phyloP scores from a whole-genome alignment of 2,797 vertebrate species.

The Emydoidea blandingii region DNA sequence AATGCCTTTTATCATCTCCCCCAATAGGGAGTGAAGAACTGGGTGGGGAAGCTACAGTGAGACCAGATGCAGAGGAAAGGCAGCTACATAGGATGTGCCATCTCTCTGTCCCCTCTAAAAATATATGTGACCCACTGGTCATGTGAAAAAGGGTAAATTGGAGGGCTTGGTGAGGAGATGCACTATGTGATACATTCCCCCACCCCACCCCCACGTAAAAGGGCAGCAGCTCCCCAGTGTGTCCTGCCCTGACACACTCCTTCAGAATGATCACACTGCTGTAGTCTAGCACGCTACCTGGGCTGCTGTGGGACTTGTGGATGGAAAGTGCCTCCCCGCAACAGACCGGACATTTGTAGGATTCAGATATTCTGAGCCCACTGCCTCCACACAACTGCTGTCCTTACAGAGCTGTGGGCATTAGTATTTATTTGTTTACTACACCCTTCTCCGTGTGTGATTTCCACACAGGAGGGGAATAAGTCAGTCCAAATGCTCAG shows the following conservation, averaged over 20 bases:
- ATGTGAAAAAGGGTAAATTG: not conserved
- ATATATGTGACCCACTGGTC: not conserved
- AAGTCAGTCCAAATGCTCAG: not conserved
- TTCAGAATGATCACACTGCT: not conserved
- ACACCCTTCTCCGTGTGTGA: no score
- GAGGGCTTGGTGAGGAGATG: not conserved
- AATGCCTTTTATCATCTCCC: not conserved
- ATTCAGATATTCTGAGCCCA: not conserved
- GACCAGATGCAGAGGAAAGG: not conserved
- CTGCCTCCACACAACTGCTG: no score
- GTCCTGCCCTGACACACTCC: not conserved
- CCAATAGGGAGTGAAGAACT: not conserved
- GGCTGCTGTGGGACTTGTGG: not conserved
- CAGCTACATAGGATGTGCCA: not conserved
- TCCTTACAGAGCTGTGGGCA: not conserved
- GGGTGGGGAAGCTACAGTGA: not conserved
- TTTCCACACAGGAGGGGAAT: not conserved
- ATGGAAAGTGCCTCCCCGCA: not conserved
- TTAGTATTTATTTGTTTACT: not conserved
- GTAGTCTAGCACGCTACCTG: no score
- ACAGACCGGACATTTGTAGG: not conserved
- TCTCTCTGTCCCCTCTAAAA: not conserved
- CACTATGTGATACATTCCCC: accelerated
- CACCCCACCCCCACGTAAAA: not conserved
- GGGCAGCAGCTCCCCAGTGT: not conserved